These are phyloP conservation scores for Tridacna crocea DNA, from an alignment of 2,888 invertebrate species.

Conservation along the genomic window DNA sequence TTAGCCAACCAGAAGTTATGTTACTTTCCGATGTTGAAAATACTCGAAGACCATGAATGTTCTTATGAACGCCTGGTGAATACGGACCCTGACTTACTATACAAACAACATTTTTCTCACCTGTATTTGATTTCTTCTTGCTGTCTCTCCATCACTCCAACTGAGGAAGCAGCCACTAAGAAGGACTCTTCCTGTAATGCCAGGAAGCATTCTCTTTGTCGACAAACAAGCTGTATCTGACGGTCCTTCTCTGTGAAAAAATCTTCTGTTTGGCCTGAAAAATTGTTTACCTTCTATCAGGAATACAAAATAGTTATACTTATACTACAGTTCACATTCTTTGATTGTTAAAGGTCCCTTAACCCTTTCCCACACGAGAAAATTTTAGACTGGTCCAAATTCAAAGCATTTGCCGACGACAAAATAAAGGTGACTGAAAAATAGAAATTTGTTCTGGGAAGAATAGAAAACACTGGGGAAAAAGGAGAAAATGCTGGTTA, in stretches of 20 bases:
- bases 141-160: constrained; percentile 66
- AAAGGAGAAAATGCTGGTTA: background rate
- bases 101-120: constrained; percentile 19
- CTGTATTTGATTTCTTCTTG: constrained; percentile 59
- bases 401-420: too few species aligned
- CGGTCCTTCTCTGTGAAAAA: constrained; percentile 65
- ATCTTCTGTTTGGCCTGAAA: constrained; percentile 62
- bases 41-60: too few species aligned
- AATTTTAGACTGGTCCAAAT: too few species aligned
- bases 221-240: constrained; percentile 57
- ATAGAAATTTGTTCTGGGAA: background rate
- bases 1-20: too few species aligned
- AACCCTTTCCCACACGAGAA: too few species aligned
- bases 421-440: background rate
- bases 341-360: too few species aligned
- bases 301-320: background rate
- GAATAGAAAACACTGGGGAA: background rate
- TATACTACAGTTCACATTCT: too few species aligned
- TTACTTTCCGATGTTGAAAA: too few species aligned
- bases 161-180: constrained; percentile 49
- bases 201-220: constrained; percentile 58
- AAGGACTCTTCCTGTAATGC: constrained; percentile 55
- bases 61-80: too few species aligned
- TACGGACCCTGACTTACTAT: too few species aligned
- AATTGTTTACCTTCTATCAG: background rate